A percentile compares a stretch with the other conserved stretches of the same genome.
Conservation (phyloP, 2,888 invertebrate genomes). For the Nemapogon koenigi region DNA sequence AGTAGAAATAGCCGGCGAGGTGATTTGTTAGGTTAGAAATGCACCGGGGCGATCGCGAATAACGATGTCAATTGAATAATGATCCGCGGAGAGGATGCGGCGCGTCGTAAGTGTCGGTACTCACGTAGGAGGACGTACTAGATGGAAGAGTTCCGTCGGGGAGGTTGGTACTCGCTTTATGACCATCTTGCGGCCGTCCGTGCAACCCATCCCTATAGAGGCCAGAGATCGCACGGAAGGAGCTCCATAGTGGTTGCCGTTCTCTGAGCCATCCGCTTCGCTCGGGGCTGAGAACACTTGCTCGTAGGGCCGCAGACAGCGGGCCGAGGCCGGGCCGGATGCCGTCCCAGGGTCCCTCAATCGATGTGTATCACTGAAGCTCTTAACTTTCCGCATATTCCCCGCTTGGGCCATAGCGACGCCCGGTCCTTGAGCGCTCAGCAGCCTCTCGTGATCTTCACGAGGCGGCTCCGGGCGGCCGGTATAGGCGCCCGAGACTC, state of each 20-base stretch:
- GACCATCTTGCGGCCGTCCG: constrained; percentile 86
- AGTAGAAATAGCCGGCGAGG: too few species aligned
- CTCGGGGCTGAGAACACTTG: constrained; percentile 46
- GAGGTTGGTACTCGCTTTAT: constrained; percentile 85
- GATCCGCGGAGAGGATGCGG: constrained; percentile 37
- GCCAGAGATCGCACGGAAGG: constrained; percentile 80
- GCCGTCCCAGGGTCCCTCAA: constrained; percentile 47
- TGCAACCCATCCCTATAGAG: constrained; percentile 88
- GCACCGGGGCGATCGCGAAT: constrained; percentile 19
- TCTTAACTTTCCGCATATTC: constrained; percentile 59
- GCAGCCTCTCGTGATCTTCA: constrained; percentile 47
- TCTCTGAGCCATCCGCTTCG: constrained; percentile 66
- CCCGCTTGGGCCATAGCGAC: constrained; percentile 51
- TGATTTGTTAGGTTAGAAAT: constrained; percentile 13
- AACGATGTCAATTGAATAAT: constrained; percentile 47
- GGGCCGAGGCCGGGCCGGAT: constrained; percentile 53
- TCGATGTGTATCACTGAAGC: constrained; percentile 56
- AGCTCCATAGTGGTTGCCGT: constrained; percentile 68
- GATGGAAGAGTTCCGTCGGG: constrained; percentile 84
- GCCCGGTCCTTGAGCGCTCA: constrained; percentile 34
- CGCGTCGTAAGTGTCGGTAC: constrained; percentile 44
- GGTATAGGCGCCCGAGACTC: constrained; percentile 49
- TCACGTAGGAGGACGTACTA: constrained; percentile 84
- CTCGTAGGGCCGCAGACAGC: constrained; percentile 54
- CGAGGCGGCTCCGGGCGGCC: constrained; percentile 41